Evolutionary conservation across 2,888 invertebrate genomes (phyloP).

Genomic region (Dynastes hyllus): DNA sequence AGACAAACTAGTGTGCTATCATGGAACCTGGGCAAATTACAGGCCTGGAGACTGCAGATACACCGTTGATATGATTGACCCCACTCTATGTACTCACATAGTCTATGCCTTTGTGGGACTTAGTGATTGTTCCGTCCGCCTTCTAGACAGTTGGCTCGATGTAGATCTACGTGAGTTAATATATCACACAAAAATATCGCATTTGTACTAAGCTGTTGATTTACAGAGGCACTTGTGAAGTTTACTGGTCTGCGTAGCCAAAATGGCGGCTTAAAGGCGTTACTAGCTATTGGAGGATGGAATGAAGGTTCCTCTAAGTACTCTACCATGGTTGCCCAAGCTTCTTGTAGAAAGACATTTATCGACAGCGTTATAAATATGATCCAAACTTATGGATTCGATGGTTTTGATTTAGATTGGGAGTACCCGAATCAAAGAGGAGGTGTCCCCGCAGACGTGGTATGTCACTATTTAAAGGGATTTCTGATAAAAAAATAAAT

Average conservation of each 20-base stretch:
- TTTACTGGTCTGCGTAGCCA: slow-evolving; percentile 74
- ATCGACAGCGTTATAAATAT: slow-evolving; percentile 74
- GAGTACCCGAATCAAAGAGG: slow-evolving; percentile 77
- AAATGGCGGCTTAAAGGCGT: slow-evolving; percentile 73
- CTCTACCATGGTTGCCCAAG: slow-evolving; percentile 70
- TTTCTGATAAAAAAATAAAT: too few species aligned
- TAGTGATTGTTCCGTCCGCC: slow-evolving; percentile 72
- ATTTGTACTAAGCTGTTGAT: not conserved
- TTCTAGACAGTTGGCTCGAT: slow-evolving; percentile 77
- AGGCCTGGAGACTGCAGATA: slow-evolving; percentile 79
- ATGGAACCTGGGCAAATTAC: slow-evolving; percentile 85
- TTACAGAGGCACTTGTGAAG: slow-evolving; percentile 71
- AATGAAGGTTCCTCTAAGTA: slow-evolving; percentile 72
- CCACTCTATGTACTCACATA: slow-evolving; percentile 82
- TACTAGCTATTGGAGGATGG: slow-evolving; percentile 81
- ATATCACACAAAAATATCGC: too few species aligned
- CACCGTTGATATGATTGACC: slow-evolving; percentile 78
- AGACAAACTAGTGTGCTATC: slow-evolving; percentile 84
- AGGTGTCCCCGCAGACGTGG: slow-evolving; percentile 67
- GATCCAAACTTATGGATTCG: slow-evolving; percentile 75
- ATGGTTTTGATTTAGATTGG: slow-evolving; percentile 84
- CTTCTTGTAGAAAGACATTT: slow-evolving; percentile 72
- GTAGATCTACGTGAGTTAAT: slow-evolving; percentile 70
- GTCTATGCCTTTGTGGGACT: slow-evolving; percentile 85
- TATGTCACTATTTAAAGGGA: slow-evolving; percentile 55